These are phyloP conservation scores for Julus scanicus DNA, from an alignment of 2,888 invertebrate genomes.

Conservation along the genomic window DNA sequence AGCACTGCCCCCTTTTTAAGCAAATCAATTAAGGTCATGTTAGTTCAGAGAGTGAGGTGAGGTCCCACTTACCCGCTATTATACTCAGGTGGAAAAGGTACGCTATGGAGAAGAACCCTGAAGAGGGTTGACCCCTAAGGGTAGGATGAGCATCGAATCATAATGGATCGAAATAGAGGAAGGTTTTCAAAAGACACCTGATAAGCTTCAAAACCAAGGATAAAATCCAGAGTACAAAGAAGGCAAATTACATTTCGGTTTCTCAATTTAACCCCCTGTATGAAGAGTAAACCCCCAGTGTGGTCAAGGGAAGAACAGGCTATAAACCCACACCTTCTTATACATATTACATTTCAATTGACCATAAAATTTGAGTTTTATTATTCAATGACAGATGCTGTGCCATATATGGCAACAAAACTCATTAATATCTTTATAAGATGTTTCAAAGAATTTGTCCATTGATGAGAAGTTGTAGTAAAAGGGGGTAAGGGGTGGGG, in stretches of 20 bases:
- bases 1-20: neutral
- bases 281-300: neutral
- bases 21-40: slow-evolving; percentile 19
- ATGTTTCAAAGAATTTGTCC: no score
- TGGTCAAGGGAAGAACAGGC: neutral
- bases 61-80: slow-evolving; percentile 3
- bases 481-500: no score
- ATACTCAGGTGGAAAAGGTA: slow-evolving; percentile 6
- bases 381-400: no score
- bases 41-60: neutral
- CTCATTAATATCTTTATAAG: no score
- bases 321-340: no score
- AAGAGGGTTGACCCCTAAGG: neutral
- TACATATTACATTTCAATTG: no score
- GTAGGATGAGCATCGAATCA: neutral
- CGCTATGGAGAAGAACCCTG: neutral
- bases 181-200: neutral
- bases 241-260: neutral
- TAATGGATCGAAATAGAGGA: neutral
- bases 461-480: no score
- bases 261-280: no score
- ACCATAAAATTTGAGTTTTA: no score
- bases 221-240: neutral
- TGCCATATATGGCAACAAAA: no score
- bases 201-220: neutral